Conservation (phyloP, 2,888 invertebrate genomes). For the Chromoteleia sp. region DNA sequence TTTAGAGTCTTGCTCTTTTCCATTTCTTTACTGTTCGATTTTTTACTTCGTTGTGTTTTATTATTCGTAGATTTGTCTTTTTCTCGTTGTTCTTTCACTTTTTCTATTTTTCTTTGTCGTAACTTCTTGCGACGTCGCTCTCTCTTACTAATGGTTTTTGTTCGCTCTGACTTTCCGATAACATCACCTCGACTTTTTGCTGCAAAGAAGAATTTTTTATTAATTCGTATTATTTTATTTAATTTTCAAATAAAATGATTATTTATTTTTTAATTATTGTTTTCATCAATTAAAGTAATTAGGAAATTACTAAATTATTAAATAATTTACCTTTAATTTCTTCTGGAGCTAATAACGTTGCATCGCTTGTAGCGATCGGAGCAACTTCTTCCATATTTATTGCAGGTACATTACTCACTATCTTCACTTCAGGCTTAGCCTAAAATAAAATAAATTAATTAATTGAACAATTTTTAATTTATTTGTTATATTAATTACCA, state of each 20-base stretch:
- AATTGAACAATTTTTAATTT: neutral
- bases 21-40: neutral
- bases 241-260: too few species aligned
- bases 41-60: conserved; percentile 45
- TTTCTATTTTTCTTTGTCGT: conserved; percentile 87
- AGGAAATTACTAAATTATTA: neutral
- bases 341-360: conserved; percentile 94
- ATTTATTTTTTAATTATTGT: neutral
- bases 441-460: conserved; percentile 75
- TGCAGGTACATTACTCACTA: conserved; percentile 95
- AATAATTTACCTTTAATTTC: conserved; percentile 89
- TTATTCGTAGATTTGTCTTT: conserved; percentile 39
- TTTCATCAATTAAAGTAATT: neutral
- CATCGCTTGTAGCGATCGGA: conserved; percentile 94
- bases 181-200: conserved; percentile 85
- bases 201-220: conserved; percentile 72
- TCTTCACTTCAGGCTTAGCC: conserved; percentile 94
- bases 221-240: conserved; percentile 8
- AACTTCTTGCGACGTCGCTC: conserved; percentile 94
- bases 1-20: too few species aligned
- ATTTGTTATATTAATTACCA: too few species aligned
- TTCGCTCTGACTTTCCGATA: conserved; percentile 92
- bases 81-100: conserved; percentile 84
- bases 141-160: conserved; percentile 94
- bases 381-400: conserved; percentile 98